phyloP scores from a whole-genome alignment of 2,797 vertebrate species.

The Acestrorhynchus altus region DNA sequence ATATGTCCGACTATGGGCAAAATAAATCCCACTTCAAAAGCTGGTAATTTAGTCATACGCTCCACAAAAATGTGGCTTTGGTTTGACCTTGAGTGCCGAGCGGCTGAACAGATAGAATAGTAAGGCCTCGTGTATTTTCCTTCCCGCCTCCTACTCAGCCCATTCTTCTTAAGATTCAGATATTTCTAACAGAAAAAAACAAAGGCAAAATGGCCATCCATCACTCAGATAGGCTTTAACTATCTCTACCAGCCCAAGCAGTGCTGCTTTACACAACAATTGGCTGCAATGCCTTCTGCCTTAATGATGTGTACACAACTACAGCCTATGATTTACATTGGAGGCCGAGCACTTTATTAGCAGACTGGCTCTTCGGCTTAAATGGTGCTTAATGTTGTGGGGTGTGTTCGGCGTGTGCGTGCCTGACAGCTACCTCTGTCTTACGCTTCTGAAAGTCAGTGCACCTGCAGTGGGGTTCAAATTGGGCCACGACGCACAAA shows the following conservation, averaged over 20 bases:
- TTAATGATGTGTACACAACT: slow-evolving; percentile 63
- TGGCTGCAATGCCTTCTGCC: slow-evolving; percentile 58
- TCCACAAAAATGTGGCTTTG: slow-evolving; percentile 8
- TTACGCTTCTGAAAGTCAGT: not conserved
- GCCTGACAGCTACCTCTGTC: not conserved
- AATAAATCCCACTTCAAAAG: slow-evolving; percentile 39
- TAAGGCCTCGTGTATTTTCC: not conserved
- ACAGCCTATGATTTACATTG: slow-evolving; percentile 72
- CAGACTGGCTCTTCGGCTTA: slow-evolving; percentile 60
- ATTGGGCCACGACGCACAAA: not conserved
- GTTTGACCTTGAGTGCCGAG: slow-evolving; percentile 37
- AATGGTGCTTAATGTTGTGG: slow-evolving; percentile 62
- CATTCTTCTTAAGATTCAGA: slow-evolving; percentile 66
- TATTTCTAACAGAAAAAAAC: slow-evolving; percentile 59
- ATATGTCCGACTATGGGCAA: slow-evolving; percentile 7
- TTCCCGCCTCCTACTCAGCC: slow-evolving; percentile 29
- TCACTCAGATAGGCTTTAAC: slow-evolving; percentile 57
- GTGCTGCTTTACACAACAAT: slow-evolving; percentile 54
- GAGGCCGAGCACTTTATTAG: slow-evolving; percentile 63
- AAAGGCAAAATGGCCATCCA: slow-evolving; percentile 62
- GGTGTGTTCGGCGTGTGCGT: slow-evolving; percentile 50
- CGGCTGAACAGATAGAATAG: slow-evolving; percentile 31
- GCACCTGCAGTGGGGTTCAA: not conserved
- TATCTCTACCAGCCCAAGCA: slow-evolving; percentile 43
- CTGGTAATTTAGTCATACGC: slow-evolving; percentile 14